Evolutionary conservation across 53 echinoderm and acorn worm genomes (phyloP), one percentile per base, ranked within the genome.

Genomic region (Mesocentrotus franciscanus): DNA sequence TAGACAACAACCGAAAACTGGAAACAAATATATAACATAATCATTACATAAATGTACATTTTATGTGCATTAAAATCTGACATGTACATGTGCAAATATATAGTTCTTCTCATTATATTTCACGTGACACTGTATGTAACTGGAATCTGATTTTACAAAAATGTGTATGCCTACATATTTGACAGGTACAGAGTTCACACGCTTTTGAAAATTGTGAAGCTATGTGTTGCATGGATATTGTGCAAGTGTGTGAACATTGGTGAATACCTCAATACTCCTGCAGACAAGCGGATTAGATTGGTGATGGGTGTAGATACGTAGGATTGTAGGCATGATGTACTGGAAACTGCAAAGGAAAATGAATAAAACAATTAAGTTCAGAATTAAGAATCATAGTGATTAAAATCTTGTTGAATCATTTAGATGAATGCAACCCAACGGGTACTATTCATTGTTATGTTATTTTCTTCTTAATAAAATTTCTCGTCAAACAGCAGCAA

Each of bases 281-380:
- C 96, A 95, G 16, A 99, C 97, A 70, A 99, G 93, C 10, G 98
- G 99, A 62, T 99, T 99, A 87, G 93, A 96, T 71, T 97, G 92
- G 49, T 99, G 97, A 60, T 96, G 97, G 3, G 98, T 96, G 94
- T 99, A 99, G 60, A 99, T 97, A 27, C 97, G 85, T 70, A 98
- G 97, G 33, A 99, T 97, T 9, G 97, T 98, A 2, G 98, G 99
- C 96, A 99, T 96, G 22, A 98, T 97, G 94, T 97, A 97, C 96
- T 97, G 97, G 94, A 98, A 99, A 34, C 99, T 99, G 95, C 36
- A 92, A 70, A 64, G 15, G 9, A 85, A 56, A 70, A 70, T 70
- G 26, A 24, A 20, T 70, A 26, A 70, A 70, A 4, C 70, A 70
- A 70, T 24, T 4, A 70, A 74, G 1, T 74, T 74, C 0, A 24